These are phyloP conservation scores for Drosophila malerkotliana DNA, from an alignment of 1,140 invertebrate species.

Conservation along the genomic window DNA sequence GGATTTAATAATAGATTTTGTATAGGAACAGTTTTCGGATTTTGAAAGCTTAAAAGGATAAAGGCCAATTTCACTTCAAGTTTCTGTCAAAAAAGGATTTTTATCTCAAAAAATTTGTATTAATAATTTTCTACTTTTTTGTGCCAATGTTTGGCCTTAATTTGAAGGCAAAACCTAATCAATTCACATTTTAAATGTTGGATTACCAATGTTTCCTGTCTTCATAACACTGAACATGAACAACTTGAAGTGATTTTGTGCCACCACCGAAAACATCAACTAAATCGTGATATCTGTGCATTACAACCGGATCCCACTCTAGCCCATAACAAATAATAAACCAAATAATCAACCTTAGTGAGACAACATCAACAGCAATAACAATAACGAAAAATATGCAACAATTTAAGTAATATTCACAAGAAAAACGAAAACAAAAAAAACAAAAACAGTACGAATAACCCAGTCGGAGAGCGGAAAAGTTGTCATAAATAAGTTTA, in stretches of 20 bases:
- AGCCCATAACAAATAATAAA: constrained; percentile 51
- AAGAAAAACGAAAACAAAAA: constrained; percentile 43
- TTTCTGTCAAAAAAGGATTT: neutral
- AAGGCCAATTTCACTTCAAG: constrained; percentile 47
- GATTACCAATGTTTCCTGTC: constrained; percentile 24
- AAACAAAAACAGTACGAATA: constrained; percentile 34
- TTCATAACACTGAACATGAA: constrained; percentile 30
- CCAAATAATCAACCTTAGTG: constrained; percentile 47
- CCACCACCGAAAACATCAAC: constrained; percentile 45
- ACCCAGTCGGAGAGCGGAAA: constrained; percentile 58
- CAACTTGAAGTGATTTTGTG: constrained; percentile 70
- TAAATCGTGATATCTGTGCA: constrained; percentile 67
- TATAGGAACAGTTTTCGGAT: constrained; percentile 8
- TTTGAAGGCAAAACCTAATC: neutral
- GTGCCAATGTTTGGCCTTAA: constrained; percentile 18
- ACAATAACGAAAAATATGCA: constrained; percentile 54
- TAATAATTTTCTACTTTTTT: neutral
- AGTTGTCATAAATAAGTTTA: constrained; percentile 65
- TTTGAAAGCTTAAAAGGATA: constrained; percentile 24
- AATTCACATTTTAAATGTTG: constrained; percentile 12
- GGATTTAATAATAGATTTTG: neutral
- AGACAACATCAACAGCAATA: constrained; percentile 35
- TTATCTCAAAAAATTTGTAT: neutral
- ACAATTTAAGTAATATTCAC: constrained; percentile 66
- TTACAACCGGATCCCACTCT: constrained; percentile 60